Evolutionary conservation across 1,140 invertebrate genomes (phyloP), one percentile per base, ranked within the genome.

Genomic region (Lepidurus couesii): DNA sequence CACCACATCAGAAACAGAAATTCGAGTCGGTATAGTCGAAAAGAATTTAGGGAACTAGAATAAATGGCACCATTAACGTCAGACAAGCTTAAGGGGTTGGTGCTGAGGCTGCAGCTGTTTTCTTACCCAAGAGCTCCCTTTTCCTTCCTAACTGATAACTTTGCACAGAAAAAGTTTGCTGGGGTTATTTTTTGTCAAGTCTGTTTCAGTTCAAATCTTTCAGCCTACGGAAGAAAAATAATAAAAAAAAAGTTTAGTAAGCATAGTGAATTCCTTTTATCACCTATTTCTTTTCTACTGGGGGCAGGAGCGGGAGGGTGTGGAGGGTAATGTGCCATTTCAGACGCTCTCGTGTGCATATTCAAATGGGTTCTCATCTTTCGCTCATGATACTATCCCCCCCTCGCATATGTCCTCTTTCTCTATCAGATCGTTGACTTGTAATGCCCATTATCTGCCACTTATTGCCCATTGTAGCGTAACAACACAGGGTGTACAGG

Each of bases 21-120:
- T 65, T 65, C 53, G 53, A 65, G 53, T 65, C n/a, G 53, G 53
- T 65, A 34, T 34, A 65, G 53, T 65, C 53, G 53, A 65, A 65
- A 65, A 65, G 53, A 65, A 65, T 65, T 65, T 21, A 65, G 53
- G 53, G 53, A 65, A 65, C 53, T 65, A 65, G 53, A 13, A 65
- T 65, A 65, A 65, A 65, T 65, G 53, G 53, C 53, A 65, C 53
- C 53, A 65, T 65, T 65, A 65, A 65, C 53, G 53, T 65, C 53
- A 65, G 53, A 16, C 53, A 65, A 65, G 53, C 53, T 65, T 65
- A 65, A 65, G 53, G 53, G 53, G 53, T 65, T 65, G n/a, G 16
- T 65, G 53, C 53, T 65, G 53, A 65, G n/a, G 53, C 53, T 65
- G 53, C 53, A 65, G 53, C 53, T 65, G 53, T 65, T 65, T 65